Evolutionary conservation across 2,797 vertebrate species (phyloP).

Genomic region (Sebastes nivosus): DNA sequence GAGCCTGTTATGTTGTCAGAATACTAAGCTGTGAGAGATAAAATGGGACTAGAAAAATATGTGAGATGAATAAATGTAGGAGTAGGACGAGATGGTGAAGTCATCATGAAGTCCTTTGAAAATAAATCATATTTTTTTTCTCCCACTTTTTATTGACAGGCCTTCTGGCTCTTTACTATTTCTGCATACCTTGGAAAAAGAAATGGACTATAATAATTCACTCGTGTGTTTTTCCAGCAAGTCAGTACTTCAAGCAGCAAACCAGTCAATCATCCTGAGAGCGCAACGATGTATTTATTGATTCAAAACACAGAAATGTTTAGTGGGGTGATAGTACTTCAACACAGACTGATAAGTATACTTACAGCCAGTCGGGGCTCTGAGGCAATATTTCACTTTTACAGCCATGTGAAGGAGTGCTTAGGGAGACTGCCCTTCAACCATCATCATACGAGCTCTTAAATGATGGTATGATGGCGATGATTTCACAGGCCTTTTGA

Average conservation of each 20-base stretch:
- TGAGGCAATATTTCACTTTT: slow-evolving; percentile 40
- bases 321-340: slow-evolving; percentile 9
- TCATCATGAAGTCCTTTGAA: slow-evolving; percentile 3
- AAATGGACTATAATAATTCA: background rate
- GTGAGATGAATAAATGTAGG: background rate
- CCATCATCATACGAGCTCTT: background rate
- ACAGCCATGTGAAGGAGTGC: slow-evolving; percentile 3
- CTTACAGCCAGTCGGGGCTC: background rate
- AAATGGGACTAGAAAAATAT: background rate
- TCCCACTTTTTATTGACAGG: slow-evolving; percentile 1
- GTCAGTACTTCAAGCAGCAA: background rate
- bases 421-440: slow-evolving; percentile 11
- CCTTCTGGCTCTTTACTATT: background rate
- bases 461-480: slow-evolving; percentile 4
- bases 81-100: background rate
- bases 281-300: slow-evolving; percentile 47
- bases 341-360: slow-evolving; percentile 25
- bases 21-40: slow-evolving; percentile 5
- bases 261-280: slow-evolving; percentile 40
- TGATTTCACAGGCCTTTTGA: slow-evolving; percentile 5
- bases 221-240: background rate
- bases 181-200: slow-evolving; percentile 1
- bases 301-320: slow-evolving; percentile 50
- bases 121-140: slow-evolving; percentile 7
- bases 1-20: slow-evolving; percentile 17